Evolutionary conservation across 2,797 vertebrate species (phyloP).

Genomic region (Pipistrellus nathusii): DNA sequence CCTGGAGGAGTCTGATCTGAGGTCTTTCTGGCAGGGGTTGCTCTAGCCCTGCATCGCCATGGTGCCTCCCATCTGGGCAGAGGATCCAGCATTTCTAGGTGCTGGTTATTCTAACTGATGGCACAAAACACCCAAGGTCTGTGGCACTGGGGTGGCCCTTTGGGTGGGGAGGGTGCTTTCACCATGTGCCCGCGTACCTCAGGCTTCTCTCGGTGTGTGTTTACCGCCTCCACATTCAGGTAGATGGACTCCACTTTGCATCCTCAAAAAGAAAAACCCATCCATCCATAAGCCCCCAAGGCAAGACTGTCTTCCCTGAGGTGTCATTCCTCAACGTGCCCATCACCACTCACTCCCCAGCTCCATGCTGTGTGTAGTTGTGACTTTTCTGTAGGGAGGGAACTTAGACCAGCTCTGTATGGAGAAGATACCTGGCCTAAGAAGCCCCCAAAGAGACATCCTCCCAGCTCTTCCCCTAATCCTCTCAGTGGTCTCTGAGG

Average conservation of each 20-base stretch:
- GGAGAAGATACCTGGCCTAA: neutral
- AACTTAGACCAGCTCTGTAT: constrained; percentile 22
- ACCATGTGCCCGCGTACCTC: constrained; percentile 56
- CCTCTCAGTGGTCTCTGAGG: neutral
- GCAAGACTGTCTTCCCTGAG: neutral
- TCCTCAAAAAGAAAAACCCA: neutral
- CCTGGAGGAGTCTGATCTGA: neutral
- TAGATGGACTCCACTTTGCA: neutral
- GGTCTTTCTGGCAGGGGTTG: neutral
- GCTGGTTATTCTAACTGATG: neutral
- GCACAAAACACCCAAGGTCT: neutral
- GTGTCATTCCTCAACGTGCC: neutral
- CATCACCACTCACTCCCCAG: neutral
- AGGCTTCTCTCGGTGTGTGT: neutral
- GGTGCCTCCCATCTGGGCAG: neutral
- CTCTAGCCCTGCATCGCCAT: neutral
- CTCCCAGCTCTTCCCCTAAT: neutral
- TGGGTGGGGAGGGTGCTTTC: neutral
- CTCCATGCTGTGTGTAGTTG: neutral
- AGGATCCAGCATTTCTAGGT: constrained; percentile 10
- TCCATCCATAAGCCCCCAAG: neutral
- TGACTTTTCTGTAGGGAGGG: neutral
- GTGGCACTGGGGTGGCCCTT: neutral
- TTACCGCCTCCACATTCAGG: neutral
- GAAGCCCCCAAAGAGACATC: neutral